Conservation (phyloP, 2,888 invertebrate species). For the Heliconius aoede region DNA sequence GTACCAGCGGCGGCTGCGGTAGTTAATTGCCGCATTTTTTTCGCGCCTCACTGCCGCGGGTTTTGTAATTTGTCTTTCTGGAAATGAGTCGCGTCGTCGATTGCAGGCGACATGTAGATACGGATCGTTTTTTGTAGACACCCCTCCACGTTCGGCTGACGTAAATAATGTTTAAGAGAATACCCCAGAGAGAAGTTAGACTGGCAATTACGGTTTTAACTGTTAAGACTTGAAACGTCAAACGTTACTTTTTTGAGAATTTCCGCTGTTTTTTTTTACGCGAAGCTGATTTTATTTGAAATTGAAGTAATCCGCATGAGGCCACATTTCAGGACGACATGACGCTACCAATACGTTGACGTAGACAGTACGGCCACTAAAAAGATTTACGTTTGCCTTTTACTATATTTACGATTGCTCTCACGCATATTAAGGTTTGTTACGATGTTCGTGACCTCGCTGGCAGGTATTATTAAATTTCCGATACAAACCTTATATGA, state of each 20-base stretch:
- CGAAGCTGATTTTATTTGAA: too few relatives aligned
- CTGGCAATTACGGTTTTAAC: constrained; percentile 82
- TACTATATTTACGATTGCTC: constrained; percentile 70
- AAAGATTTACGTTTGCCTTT: constrained; percentile 67
- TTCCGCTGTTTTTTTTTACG: constrained; percentile 53
- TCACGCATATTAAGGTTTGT: constrained; percentile 64
- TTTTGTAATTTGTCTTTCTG: constrained; percentile 83
- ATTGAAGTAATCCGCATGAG: constrained; percentile 49
- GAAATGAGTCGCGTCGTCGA: constrained; percentile 84
- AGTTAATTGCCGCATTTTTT: constrained; percentile 83
- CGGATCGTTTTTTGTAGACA: constrained; percentile 64
- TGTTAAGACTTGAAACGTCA: constrained; percentile 78
- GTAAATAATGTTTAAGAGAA: constrained; percentile 81
- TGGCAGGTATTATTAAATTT: constrained; percentile 14
- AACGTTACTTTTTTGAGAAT: constrained; percentile 74
- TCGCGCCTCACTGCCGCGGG: constrained; percentile 73
- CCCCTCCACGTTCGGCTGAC: constrained; percentile 75
- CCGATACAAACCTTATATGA: constrained; percentile 20
- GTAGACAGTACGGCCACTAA: constrained; percentile 64
- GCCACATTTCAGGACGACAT: constrained; percentile 59
- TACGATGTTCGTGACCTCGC: constrained; percentile 57
- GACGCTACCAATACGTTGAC: constrained; percentile 72
- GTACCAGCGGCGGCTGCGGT: constrained; percentile 58
- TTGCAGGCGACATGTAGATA: constrained; percentile 79
- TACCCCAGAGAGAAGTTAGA: constrained; percentile 80